These are phyloP conservation scores for Cantharis rustica DNA, from an alignment of 2,888 invertebrate species.

Conservation along the genomic window DNA sequence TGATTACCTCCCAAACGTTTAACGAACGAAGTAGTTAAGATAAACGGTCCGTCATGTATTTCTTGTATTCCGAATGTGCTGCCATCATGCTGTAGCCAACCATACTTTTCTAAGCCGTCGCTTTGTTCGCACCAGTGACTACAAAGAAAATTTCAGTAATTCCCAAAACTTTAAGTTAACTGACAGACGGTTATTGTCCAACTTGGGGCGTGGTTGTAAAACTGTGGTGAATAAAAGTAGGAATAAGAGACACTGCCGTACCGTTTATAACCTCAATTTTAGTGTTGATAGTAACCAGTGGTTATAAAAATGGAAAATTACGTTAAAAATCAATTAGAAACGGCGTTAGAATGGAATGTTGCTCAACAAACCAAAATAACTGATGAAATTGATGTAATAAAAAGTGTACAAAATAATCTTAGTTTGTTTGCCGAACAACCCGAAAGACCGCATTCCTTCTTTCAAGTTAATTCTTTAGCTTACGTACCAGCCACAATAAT, in stretches of 20 bases:
- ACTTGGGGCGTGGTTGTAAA: too few species aligned
- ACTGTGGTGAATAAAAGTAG: background rate
- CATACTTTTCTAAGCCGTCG: slow-evolving; percentile 79
- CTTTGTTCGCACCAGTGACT: slow-evolving; percentile 94
- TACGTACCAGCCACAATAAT: slow-evolving; percentile 18
- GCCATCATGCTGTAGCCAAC: slow-evolving; percentile 95
- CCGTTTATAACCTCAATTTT: background rate
- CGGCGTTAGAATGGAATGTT: slow-evolving; percentile 8
- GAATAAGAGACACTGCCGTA: background rate
- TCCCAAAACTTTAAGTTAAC: too few species aligned
- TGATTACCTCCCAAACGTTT: slow-evolving; percentile 79
- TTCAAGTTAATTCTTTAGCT: slow-evolving; percentile 18
- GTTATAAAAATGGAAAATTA: slow-evolving; percentile 4
- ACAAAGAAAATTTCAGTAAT: background rate
- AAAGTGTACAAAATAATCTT: slow-evolving; percentile 2
- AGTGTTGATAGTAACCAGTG: background rate
- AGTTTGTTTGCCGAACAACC: slow-evolving; percentile 10
- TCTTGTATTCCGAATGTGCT: slow-evolving; percentile 88
- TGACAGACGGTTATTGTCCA: too few species aligned
- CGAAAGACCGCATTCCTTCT: slow-evolving; percentile 22
- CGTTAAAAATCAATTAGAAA: background rate
- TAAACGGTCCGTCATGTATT: slow-evolving; percentile 79
- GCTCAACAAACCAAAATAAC: slow-evolving; percentile 6
- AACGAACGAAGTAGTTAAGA: slow-evolving; percentile 84
- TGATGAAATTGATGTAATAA: slow-evolving; percentile 7